Evolutionary conservation across 2,888 invertebrate species (phyloP).

Genomic region (Stegophylla sp.): DNA sequence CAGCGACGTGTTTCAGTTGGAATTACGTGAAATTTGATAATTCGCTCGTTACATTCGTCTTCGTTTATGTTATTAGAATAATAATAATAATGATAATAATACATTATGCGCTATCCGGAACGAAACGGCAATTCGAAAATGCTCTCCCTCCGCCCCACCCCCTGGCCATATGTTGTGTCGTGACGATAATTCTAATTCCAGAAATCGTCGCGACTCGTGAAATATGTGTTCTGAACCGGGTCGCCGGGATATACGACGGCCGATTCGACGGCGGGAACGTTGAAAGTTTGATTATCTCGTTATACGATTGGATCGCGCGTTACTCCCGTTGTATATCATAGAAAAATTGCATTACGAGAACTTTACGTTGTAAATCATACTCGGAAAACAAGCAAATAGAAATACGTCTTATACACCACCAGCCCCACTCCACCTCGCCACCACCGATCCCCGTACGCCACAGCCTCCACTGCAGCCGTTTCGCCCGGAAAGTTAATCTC

Average conservation of each 20-base stretch:
- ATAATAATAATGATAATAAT: no score
- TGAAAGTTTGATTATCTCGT: slow-evolving; percentile 36
- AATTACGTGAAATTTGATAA: no score
- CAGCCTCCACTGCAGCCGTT: background rate
- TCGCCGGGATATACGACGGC: no score
- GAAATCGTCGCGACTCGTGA: background rate
- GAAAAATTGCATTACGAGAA: slow-evolving; percentile 42
- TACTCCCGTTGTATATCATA: slow-evolving; percentile 7
- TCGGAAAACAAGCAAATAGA: slow-evolving; percentile 31
- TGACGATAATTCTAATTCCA: no score
- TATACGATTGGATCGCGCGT: background rate
- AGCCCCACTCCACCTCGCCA: background rate
- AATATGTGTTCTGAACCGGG: background rate
- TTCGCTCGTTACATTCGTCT: no score
- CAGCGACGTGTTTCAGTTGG: no score
- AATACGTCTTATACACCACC: background rate
- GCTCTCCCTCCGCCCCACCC: background rate
- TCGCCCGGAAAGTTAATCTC: slow-evolving; percentile 39
- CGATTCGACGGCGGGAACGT: no score
- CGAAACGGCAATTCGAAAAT: background rate
- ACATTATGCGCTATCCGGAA: background rate
- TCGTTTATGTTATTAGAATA: background rate
- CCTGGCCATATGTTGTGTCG: no score
- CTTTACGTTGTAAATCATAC: slow-evolving; percentile 41
- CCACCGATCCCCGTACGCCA: background rate